Evolutionary conservation across 2,888 invertebrate species (phyloP).

Genomic region (Tenthredo amoena): DNA sequence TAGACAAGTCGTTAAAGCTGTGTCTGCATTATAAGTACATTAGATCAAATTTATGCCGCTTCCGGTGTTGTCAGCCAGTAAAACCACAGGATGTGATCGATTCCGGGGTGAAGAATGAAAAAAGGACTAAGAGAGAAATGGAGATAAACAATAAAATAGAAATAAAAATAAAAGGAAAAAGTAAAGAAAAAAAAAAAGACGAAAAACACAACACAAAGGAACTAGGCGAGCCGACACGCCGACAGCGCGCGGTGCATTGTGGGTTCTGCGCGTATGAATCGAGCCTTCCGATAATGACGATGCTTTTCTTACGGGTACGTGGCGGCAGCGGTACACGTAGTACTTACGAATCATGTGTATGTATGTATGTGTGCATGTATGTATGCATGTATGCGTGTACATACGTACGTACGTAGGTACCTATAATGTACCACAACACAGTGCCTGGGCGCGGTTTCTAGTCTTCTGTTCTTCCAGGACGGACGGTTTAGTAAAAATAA

Average conservation of each 20-base stretch:
- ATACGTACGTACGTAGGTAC: slow-evolving; percentile 14
- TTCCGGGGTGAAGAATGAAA: slow-evolving; percentile 21
- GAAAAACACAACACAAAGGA: slow-evolving; percentile 35
- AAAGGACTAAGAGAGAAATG: background rate
- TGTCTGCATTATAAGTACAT: background rate
- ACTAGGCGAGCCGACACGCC: slow-evolving; percentile 51
- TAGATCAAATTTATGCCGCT: slow-evolving; percentile 12
- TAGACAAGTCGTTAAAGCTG: background rate
- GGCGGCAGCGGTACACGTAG: background rate
- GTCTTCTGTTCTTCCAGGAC: slow-evolving; percentile 2
- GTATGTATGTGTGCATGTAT: background rate
- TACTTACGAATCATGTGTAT: background rate
- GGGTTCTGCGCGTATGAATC: slow-evolving; percentile 50
- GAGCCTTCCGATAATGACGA: slow-evolving; percentile 52
- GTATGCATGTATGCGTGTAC: background rate
- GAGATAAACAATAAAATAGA: background rate
- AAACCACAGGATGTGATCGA: slow-evolving; percentile 26
- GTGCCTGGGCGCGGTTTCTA: slow-evolving; percentile 20
- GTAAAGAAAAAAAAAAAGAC: background rate
- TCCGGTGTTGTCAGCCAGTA: slow-evolving; percentile 2
- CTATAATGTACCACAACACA: slow-evolving; percentile 3
- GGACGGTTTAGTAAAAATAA: slow-evolving; percentile 24
- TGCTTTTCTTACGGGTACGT: slow-evolving; percentile 37
- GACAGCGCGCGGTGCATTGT: slow-evolving; percentile 50
- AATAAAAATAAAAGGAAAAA: background rate